Evolutionary conservation across 2,888 invertebrate species (phyloP).

Genomic region (Tupiocoris notatus): DNA sequence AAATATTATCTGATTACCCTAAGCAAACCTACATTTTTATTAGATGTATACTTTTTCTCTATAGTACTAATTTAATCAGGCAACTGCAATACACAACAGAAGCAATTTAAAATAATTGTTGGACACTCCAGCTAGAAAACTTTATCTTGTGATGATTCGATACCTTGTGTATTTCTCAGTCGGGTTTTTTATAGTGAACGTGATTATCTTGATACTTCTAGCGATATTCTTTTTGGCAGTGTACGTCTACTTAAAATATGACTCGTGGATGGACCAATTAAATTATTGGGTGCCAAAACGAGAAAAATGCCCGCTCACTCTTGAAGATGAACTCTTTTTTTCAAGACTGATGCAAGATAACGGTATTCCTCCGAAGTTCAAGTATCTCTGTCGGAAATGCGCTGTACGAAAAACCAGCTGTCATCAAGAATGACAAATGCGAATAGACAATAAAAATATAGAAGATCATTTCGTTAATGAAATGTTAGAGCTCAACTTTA

Average conservation of each 20-base stretch:
- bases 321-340: neutral
- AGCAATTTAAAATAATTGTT: too few species aligned
- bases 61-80: too few species aligned
- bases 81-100: too few species aligned
- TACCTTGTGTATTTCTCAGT: too few species aligned
- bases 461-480: too few species aligned
- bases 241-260: conserved; percentile 1
- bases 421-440: neutral
- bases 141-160: too few species aligned
- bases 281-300: neutral
- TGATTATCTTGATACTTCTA: neutral
- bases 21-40: too few species aligned
- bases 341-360: neutral
- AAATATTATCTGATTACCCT: too few species aligned
- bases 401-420: neutral
- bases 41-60: too few species aligned
- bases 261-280: neutral
- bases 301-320: conserved; percentile 1
- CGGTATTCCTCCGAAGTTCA: neutral
- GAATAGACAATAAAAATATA: too few species aligned
- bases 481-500: too few species aligned
- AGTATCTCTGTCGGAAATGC: conserved; percentile 12
- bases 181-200: neutral
- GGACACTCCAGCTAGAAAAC: too few species aligned
- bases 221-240: neutral